Percentiles rank a stretch among this genome's conserved stretches.
Conservation (phyloP, 2,888 invertebrate species). For the Azorinus chamasolen region DNA sequence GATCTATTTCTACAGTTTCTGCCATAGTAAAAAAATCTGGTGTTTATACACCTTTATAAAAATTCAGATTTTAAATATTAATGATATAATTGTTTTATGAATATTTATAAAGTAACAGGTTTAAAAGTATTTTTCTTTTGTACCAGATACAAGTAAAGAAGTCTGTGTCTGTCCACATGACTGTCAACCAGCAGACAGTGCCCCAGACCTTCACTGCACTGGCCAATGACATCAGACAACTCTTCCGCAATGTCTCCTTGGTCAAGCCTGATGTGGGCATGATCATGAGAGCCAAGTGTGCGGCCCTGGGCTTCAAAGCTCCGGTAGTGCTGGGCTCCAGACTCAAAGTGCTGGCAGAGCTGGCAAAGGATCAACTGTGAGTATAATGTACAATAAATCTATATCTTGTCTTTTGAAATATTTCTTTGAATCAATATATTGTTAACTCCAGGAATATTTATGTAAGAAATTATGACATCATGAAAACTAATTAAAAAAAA, state of each 20-base stretch:
- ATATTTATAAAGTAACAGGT: no score
- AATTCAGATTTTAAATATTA: no score
- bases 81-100: no score
- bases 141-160: slow-evolving; percentile 79
- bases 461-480: no score
- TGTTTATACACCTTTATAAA: no score
- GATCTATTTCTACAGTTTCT: no score
- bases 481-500: no score
- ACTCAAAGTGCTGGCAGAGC: slow-evolving; percentile 82
- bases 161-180: slow-evolving; percentile 80
- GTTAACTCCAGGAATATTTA: no score
- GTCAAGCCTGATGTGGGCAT: slow-evolving; percentile 82
- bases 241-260: slow-evolving; percentile 84
- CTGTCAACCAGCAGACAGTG: slow-evolving; percentile 71
- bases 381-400: slow-evolving; percentile 51
- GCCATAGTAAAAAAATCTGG: no score
- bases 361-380: slow-evolving; percentile 85
- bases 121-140: no score
- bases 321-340: slow-evolving; percentile 82
- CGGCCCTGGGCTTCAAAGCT: slow-evolving; percentile 83
- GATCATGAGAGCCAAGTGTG: slow-evolving; percentile 84
- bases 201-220: slow-evolving; percentile 60
- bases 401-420: no score
- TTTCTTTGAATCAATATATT: no score
- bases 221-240: slow-evolving; percentile 79